A percentile compares a stretch with the other conserved stretches of the same genome.
phyloP scores from a whole-genome alignment of 2,797 vertebrate species.

The Scolopax bukidnonensis region DNA sequence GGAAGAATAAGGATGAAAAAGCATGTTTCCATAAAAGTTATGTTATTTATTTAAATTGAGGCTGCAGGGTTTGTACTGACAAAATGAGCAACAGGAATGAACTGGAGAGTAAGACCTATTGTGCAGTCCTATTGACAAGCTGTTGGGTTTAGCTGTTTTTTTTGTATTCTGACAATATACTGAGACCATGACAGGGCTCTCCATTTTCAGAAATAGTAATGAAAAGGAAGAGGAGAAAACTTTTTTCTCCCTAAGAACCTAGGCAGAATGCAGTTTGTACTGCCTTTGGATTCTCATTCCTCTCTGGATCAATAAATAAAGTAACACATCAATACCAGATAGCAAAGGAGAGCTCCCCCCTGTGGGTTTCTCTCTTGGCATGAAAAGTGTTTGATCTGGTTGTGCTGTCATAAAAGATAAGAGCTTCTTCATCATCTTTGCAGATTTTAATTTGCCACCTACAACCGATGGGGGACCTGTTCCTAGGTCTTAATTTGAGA shows the following conservation, averaged over 20 bases:
- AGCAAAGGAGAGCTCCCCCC: conserved; percentile 51
- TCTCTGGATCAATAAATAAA: conserved; percentile 71
- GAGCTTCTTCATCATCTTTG: conserved; percentile 67
- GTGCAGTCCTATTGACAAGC: neutral
- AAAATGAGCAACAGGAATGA: neutral
- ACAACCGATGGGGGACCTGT: conserved; percentile 5
- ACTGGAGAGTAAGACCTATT: neutral
- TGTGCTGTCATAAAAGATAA: conserved; percentile 60
- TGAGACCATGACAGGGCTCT: neutral
- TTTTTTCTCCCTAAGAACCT: conserved; percentile 7
- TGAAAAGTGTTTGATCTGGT: conserved; percentile 69
- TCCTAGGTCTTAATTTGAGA: conserved; percentile 4
- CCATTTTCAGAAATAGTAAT: neutral
- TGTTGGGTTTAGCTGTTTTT: neutral
- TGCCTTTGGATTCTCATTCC: conserved; percentile 36
- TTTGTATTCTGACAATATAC: neutral
- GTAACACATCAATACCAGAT: conserved; percentile 66
- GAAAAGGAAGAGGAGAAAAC: neutral
- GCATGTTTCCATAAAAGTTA: neutral
- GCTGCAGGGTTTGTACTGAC: neutral
- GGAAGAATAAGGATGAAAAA: neutral
- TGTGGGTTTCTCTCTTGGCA: conserved; percentile 52
- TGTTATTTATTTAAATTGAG: neutral
- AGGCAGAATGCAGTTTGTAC: conserved; percentile 32
- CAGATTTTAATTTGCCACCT: conserved; percentile 41